phyloP scores from a whole-genome alignment of 2,113 vertebrate genomes.

The Caloenas nicobarica region DNA sequence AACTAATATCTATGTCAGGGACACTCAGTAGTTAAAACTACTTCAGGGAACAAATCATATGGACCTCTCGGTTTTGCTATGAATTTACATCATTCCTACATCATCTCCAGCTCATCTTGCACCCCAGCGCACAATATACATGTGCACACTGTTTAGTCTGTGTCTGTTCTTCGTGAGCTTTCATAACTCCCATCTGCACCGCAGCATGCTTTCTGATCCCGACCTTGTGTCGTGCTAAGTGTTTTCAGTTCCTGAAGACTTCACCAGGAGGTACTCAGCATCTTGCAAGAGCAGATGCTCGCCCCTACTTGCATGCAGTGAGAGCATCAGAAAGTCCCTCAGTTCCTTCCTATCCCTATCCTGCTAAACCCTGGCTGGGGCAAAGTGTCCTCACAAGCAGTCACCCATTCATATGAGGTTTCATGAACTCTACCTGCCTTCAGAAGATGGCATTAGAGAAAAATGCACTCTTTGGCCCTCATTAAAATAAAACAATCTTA shows the following conservation, averaged over 20 bases:
- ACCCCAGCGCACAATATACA: neutral
- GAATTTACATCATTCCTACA: constrained; percentile 32
- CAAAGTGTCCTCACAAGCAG: neutral
- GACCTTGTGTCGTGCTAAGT: neutral
- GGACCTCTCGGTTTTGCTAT: neutral
- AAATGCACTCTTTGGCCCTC: constrained; percentile 36
- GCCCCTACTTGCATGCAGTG: neutral
- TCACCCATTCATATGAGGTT: neutral
- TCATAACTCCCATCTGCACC: constrained; percentile 15
- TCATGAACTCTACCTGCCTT: constrained; percentile 21
- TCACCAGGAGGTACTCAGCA: constrained; percentile 40
- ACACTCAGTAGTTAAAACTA: constrained; percentile 12
- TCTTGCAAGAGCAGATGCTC: constrained; percentile 19
- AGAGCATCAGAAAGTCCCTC: neutral
- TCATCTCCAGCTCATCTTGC: constrained; percentile 35
- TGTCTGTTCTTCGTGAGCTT: constrained; percentile 34
- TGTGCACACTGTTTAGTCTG: constrained; percentile 55
- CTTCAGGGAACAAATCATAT: neutral
- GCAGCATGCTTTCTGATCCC: constrained; percentile 31
- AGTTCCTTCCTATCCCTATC: neutral
- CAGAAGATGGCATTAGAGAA: constrained; percentile 18
- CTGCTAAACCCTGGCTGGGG: neutral
- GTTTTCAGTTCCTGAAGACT: constrained; percentile 35
- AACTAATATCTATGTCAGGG: neutral
- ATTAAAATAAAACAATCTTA: constrained; percentile 39